Evolutionary conservation across 2,797 vertebrate species (phyloP), one percentile per base, ranked within the genome.

Genomic region (Rhinophrynus dorsalis): DNA sequence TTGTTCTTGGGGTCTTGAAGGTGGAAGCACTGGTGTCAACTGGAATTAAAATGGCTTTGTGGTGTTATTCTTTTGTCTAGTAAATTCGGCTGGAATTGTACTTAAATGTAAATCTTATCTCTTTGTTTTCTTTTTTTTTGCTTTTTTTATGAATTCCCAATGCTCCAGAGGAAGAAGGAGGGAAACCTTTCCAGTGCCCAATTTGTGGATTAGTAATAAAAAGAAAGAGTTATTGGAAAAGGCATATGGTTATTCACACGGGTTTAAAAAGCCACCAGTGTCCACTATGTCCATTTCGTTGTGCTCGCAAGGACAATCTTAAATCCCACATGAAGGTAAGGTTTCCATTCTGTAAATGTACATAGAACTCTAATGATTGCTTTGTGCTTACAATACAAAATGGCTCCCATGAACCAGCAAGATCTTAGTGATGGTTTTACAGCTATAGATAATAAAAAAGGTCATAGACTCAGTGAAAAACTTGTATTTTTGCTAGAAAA

Each of bases 241-340:
- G 97, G 81, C 97, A 99, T 85, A 99, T 99, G 97, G 97, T 99
- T 87, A 99, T 99, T 84, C 97, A 99, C 87, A 99, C 97, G 17
- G 97, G 97, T 83, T 89, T 99, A 84, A 99, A 99, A 92, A 99
- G 97, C 85, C 97, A 99, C 84, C 96, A 99, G 86, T 99, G 97
- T 85, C 96, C 96, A 0, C 85, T 99, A 78, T 99, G 96, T 84
- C 96, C 97, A 15, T 99, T 99, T 86, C 95, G 97, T 74, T 99
- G 97, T 81, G 97, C 96, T 86, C 96, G 97, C 90, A 99, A 99
- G 96, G 97, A 99, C 95, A 99, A 99, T 98, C 96, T 99, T 79
- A 99, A 99, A 91, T 99, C 96, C 82, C 97, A 99, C 85, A 99
- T 99, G 97, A 99, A 99, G 97, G 97, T 99, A 90, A 86, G 85